Percentiles rank a stretch among this genome's conserved stretches.
phyloP scores from a whole-genome alignment of 2,797 vertebrate species.

The Rhinogobio ventralis region DNA sequence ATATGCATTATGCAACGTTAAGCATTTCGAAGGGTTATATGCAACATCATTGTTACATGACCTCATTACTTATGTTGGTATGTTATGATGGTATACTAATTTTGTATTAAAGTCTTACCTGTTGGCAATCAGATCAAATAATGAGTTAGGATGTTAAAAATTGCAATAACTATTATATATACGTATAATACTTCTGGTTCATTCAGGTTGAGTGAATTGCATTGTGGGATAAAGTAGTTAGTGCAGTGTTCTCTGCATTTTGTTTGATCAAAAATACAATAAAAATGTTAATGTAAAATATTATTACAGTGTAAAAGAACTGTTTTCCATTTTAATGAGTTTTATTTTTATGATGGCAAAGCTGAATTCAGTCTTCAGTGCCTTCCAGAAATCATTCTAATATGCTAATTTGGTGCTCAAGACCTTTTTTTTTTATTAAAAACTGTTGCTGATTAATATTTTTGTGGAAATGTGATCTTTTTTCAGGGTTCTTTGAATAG shows the following conservation, averaged over 20 bases:
- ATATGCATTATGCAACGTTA: conserved; percentile 1
- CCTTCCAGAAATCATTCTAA: neutral
- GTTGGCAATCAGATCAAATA: neutral
- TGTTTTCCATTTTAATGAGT: neutral
- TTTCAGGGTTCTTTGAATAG: no score
- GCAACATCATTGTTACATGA: neutral
- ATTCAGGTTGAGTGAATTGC: neutral
- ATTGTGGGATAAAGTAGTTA: neutral
- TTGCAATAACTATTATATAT: neutral
- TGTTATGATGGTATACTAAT: neutral
- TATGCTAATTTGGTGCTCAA: neutral
- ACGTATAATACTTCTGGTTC: neutral
- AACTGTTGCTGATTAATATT: no score
- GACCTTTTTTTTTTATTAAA: neutral
- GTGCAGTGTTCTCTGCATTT: neutral
- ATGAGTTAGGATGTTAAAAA: neutral
- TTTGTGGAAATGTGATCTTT: no score
- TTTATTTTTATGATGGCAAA: neutral
- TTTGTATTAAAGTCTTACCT: neutral
- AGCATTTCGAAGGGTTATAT: neutral
- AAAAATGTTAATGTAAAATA: neutral
- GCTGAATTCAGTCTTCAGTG: no score
- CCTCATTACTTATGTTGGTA: neutral
- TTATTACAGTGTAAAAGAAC: neutral
- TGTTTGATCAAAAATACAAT: neutral